phyloP scores from a whole-genome alignment of 2,888 invertebrate genomes.

The Pammene aurita region DNA sequence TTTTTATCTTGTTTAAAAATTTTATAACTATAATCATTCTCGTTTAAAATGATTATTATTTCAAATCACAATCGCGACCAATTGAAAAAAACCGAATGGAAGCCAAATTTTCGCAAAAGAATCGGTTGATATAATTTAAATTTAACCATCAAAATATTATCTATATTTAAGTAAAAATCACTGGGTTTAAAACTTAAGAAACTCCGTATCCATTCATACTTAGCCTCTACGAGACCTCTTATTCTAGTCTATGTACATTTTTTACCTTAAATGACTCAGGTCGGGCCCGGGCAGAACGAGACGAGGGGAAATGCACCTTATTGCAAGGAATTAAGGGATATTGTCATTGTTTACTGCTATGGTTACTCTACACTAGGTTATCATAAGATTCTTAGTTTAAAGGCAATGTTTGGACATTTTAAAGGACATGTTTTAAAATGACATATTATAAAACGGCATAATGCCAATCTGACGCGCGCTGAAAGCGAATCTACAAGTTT shows the following conservation, averaged over 20 bases:
- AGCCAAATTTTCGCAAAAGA: conserved; percentile 16
- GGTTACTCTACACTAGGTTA: conserved; percentile 19
- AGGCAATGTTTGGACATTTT: conserved; percentile 18
- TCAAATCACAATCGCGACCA: conserved; percentile 70
- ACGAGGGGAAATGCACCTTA: conserved; percentile 35
- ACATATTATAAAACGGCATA: too few species aligned
- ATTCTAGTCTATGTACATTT: conserved; percentile 53
- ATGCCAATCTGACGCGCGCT: too few species aligned
- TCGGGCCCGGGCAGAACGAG: conserved; percentile 5
- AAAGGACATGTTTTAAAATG: background rate
- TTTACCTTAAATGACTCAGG: conserved; percentile 31
- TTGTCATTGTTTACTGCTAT: conserved; percentile 40
- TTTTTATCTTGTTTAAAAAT: conserved; percentile 57
- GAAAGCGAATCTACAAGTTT: too few species aligned
- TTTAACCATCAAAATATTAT: conserved; percentile 25
- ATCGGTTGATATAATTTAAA: background rate
- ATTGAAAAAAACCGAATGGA: conserved; percentile 53
- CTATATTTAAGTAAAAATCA: conserved; percentile 37
- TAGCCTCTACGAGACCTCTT: conserved; percentile 78
- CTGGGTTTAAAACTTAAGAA: conserved; percentile 59
- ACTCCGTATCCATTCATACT: conserved; percentile 65
- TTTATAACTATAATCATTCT: conserved; percentile 63
- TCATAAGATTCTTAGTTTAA: conserved; percentile 10
- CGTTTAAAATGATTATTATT: conserved; percentile 71
- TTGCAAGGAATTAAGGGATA: conserved; percentile 26